A percentile compares a stretch with the other conserved stretches of the same genome.
Evolutionary conservation across 2,797 vertebrate species (phyloP).

Genomic region (Onychomys arenicola): DNA sequence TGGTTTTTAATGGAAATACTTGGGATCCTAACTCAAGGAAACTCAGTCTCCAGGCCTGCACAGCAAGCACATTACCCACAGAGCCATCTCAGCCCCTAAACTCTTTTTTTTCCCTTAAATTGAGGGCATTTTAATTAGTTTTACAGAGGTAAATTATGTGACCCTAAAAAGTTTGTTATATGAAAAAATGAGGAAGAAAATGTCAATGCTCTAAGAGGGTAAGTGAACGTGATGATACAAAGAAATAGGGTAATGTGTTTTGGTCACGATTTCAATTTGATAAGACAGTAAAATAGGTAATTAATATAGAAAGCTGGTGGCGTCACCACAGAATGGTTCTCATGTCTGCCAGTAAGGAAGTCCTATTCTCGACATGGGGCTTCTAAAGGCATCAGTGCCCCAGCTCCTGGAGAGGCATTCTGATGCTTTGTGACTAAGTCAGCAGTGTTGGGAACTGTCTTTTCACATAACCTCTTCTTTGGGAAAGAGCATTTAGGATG

Average conservation of each 20-base stretch:
- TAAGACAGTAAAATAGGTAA: not conserved
- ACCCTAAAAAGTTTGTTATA: not conserved
- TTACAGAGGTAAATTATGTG: not conserved
- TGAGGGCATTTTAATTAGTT: constrained; percentile 30
- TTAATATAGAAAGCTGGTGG: not conserved
- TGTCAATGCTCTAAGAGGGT: not conserved
- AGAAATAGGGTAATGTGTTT: not conserved
- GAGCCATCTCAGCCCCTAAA: not conserved
- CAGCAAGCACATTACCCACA: not conserved
- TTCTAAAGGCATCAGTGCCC: not conserved
- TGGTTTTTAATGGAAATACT: not conserved
- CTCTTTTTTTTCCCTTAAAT: not conserved
- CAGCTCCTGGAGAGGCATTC: not conserved
- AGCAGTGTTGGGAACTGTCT: not conserved
- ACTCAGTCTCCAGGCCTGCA: not conserved
- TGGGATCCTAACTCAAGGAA: not conserved
- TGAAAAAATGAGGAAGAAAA: constrained; percentile 16
- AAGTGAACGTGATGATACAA: not conserved
- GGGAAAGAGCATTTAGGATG: constrained; percentile 34
- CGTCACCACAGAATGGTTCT: not conserved
- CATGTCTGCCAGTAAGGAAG: not conserved
- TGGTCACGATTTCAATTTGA: constrained; percentile 2
- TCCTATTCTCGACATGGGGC: not conserved
- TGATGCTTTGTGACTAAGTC: not conserved
- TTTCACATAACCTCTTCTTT: constrained; percentile 34